These are phyloP conservation scores for Spinus olivaceus DNA, from an alignment of 2,797 vertebrate genomes.

Conservation along the genomic window DNA sequence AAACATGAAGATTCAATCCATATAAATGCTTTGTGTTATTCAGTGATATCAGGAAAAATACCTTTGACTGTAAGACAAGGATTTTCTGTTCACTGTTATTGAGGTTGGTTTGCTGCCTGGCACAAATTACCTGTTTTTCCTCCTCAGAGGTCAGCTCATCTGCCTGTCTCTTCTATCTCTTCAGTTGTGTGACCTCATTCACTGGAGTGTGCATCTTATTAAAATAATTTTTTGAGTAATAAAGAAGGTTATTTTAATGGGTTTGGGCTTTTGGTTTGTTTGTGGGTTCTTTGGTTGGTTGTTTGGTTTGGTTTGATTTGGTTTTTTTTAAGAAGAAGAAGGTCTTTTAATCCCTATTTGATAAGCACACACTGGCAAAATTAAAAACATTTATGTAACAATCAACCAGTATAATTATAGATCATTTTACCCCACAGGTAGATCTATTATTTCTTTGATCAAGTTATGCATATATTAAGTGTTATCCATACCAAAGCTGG, in stretches of 20 bases:
- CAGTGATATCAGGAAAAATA: background rate
- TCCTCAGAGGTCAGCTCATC: conserved; percentile 18
- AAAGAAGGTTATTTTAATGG: background rate
- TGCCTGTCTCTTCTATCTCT: conserved; percentile 26
- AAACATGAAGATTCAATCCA: background rate
- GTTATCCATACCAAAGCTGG: background rate
- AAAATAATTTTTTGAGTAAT: background rate
- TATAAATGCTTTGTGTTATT: background rate
- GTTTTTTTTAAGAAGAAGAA: background rate
- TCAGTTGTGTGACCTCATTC: conserved; percentile 27
- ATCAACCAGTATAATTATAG: conserved; percentile 9
- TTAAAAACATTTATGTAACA: conserved; percentile 24
- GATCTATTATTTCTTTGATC: conserved; percentile 42
- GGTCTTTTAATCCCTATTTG: background rate
- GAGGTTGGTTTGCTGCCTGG: background rate
- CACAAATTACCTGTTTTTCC: background rate
- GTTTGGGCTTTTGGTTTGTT: background rate
- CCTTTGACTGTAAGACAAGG: background rate
- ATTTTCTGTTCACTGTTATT: conserved; percentile 30
- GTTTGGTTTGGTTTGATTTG: background rate
- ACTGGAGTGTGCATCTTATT: conserved; percentile 24
- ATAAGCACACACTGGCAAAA: background rate
- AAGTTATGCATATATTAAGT: conserved; percentile 15
- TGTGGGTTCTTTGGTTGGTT: rapidly evolving
- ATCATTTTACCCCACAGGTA: conserved; percentile 15